Conservation (phyloP, 2,888 invertebrate species). For the Cephus sareptanus region DNA sequence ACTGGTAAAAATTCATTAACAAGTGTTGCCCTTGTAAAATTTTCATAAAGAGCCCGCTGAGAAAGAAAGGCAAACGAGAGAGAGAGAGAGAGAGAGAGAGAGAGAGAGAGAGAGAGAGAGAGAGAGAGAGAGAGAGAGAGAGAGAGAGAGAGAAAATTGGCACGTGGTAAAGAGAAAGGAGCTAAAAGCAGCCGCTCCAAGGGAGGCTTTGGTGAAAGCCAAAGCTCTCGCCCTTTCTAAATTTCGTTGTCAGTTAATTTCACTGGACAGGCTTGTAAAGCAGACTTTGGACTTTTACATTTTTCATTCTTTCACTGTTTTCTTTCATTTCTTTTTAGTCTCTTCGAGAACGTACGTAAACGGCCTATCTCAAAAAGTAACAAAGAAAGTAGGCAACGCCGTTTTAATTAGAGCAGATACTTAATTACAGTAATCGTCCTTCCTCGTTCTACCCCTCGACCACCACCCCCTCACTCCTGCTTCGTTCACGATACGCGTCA, state of each 20-base stretch:
- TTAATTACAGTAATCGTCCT: slow-evolving; percentile 45
- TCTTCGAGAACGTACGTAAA: slow-evolving; percentile 7
- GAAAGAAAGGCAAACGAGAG: not conserved
- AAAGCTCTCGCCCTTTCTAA: not conserved
- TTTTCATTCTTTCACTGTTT: slow-evolving; percentile 12
- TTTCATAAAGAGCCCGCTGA: not conserved
- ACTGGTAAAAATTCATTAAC: not conserved
- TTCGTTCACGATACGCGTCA: not conserved
- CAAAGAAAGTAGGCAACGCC: slow-evolving; percentile 22
- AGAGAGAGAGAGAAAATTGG: slow-evolving; percentile 5
- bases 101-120: slow-evolving; percentile 1
- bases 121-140: slow-evolving; percentile 5
- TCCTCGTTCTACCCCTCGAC: slow-evolving; percentile 10
- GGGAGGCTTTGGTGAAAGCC: not conserved
- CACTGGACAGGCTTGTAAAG: not conserved
- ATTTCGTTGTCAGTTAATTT: not conserved
- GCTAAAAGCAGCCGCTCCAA: slow-evolving; percentile 20
- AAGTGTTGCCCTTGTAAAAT: not conserved
- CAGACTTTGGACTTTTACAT: slow-evolving; percentile 19
- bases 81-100: slow-evolving; percentile 1
- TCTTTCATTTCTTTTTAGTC: not conserved
- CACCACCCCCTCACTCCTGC: slow-evolving; percentile 13
- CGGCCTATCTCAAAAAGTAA: slow-evolving; percentile 3
- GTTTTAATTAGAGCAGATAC: slow-evolving; percentile 46
- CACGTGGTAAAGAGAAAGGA: not conserved